phyloP scores from a whole-genome alignment of 2,888 invertebrate species.

The Panzeria rudis region DNA sequence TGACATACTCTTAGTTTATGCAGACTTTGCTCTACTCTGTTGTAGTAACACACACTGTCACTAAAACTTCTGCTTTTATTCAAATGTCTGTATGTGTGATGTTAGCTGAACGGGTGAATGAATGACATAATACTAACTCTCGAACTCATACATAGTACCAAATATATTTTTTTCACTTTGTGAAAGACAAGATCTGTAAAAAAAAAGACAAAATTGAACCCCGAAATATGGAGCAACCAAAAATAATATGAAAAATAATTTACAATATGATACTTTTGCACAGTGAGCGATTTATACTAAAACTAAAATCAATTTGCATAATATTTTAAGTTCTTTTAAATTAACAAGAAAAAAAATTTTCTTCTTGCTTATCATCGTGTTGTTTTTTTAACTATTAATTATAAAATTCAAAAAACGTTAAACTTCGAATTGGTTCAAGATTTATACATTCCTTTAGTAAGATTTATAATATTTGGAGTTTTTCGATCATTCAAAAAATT shows the following conservation, averaged over 20 bases:
- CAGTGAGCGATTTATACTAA: not conserved
- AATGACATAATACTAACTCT: slow-evolving; percentile 43
- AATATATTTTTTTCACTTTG: not conserved
- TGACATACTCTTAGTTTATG: slow-evolving; percentile 12
- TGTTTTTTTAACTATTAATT: no score
- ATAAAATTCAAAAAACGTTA: no score
- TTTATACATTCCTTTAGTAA: no score
- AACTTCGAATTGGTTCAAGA: no score
- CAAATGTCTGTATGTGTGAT: not conserved
- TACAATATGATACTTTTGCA: not conserved
- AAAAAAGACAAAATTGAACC: not conserved
- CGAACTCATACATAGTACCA: not conserved
- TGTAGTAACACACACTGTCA: slow-evolving; percentile 20
- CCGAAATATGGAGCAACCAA: slow-evolving; percentile 25
- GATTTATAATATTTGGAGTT: no score
- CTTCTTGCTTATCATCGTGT: no score
- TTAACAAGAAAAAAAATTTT: no score
- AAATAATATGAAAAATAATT: slow-evolving; percentile 6
- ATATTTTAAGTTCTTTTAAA: no score
- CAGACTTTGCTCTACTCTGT: slow-evolving; percentile 21
- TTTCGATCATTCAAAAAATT: no score
- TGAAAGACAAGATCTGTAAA: not conserved
- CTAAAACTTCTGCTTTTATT: slow-evolving; percentile 16
- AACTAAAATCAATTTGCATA: not conserved
- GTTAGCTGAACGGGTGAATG: slow-evolving; percentile 43